A percentile compares a stretch with the other conserved stretches of the same genome.
These are phyloP conservation scores for Halcyon malimbica DNA, from an alignment of 2,113 vertebrate species.

Conservation along the genomic window DNA sequence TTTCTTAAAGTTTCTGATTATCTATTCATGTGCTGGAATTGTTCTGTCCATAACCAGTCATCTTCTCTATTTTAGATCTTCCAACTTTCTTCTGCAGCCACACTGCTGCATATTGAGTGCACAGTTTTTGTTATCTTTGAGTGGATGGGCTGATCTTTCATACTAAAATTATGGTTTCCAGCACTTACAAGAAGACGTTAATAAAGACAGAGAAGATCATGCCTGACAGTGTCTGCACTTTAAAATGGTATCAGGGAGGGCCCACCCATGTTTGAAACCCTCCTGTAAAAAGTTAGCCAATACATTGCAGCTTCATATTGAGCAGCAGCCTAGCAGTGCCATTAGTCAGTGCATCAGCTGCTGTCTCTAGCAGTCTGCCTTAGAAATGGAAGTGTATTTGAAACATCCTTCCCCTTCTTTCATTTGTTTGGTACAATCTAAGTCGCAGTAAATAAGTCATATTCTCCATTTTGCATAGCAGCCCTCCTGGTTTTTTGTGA, in stretches of 20 bases:
- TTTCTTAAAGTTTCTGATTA: not conserved
- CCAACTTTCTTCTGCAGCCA: not conserved
- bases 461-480: not conserved
- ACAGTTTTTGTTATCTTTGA: not conserved
- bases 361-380: not conserved
- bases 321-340: not conserved
- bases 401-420: not conserved
- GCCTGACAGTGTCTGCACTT: accelerated
- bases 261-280: not conserved
- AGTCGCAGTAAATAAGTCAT: not conserved
- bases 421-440: not conserved
- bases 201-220: not conserved
- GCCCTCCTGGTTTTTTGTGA: not conserved
- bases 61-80: not conserved
- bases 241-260: not conserved
- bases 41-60: not conserved
- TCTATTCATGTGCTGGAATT: not conserved
- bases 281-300: not conserved
- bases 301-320: not conserved
- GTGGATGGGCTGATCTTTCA: not conserved
- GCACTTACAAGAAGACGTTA: accelerated
- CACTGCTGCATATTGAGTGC: not conserved
- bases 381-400: not conserved
- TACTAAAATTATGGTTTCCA: not conserved
- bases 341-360: not conserved